Base-by-base conservation (phyloP, 2,888 invertebrate genomes). In the Cephus pulcher region DNA sequence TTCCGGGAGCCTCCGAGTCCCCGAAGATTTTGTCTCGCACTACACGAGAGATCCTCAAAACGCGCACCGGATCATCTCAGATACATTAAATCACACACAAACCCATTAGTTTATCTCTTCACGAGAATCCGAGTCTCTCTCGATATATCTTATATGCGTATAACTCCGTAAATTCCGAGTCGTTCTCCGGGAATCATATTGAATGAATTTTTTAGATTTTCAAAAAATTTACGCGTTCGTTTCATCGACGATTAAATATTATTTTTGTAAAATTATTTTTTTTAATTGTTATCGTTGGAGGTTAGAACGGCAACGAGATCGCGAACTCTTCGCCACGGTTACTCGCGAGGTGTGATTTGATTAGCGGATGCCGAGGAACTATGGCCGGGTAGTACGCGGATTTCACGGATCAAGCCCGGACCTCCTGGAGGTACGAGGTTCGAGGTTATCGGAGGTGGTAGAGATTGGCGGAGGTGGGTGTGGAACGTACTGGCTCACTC, bases 331-430 rank as follows among this genome's bases (percentile, higher is more conserved):
- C 4, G 15, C 30, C 71, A 23, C 33, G 71, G 11, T 33, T 34
- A 15, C 12, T 33, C 71, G 32, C 71, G 71, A 71, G 78, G 81
- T 78, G 81, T 82, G 84, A 86, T 86, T 86, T 86, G 84, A 86
- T 87, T 86, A 86, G 85, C 85, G 84, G 85, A 80, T 82, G 79
- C 78, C 82, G 84, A 80, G 79, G 79, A 81, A 85, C 86, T 86
- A 82, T 84, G 84, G 77, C 79, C 75, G 81, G 80, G 84, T 78
- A 74, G 78, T 79, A 82, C 82, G 80, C 82, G 81, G 80, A 82
- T 71, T 82, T 81, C 82, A 81, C 82, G 81, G 84, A 80, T 77
- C 79, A 80, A 56, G 40, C 40, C 40, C 40, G 40, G 40, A 56
- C 40, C 40, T 56, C 40, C 40, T 56, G 40, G 23, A 56, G 40